Percentiles rank a stretch among this genome's conserved stretches.
Conservation (phyloP, 2,888 invertebrate species). For the Amblyjoppa fuscipennis region DNA sequence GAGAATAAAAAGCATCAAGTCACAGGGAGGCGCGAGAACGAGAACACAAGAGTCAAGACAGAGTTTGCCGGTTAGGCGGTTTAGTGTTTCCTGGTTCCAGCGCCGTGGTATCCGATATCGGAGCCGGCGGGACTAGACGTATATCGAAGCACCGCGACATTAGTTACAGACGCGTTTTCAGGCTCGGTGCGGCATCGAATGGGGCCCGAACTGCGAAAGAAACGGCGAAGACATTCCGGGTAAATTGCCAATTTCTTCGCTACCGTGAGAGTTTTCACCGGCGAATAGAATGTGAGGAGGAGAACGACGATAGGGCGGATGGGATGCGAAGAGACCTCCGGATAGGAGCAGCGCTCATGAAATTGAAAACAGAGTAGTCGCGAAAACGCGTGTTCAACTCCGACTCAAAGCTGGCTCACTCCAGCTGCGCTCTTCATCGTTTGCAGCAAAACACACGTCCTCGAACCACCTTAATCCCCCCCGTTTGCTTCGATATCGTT, state of each 20-base stretch:
- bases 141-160: conserved; percentile 61
- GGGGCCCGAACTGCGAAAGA: conserved; percentile 35
- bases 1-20: neutral
- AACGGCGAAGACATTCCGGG: conserved; percentile 69
- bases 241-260: conserved; percentile 75
- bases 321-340: neutral
- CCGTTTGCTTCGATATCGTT: conserved; percentile 14
- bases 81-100: conserved; percentile 14
- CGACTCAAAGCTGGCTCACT: conserved; percentile 32
- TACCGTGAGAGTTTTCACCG: conserved; percentile 59
- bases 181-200: neutral
- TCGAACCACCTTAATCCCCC: neutral
- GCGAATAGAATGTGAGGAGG: conserved; percentile 23
- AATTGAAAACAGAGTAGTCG: conserved; percentile 70
- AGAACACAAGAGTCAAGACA: neutral
- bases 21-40: neutral
- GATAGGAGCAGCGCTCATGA: conserved; percentile 54
- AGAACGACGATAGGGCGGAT: conserved; percentile 3
- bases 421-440: conserved; percentile 34
- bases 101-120: conserved; percentile 39
- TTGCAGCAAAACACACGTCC: conserved; percentile 16
- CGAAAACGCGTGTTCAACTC: conserved; percentile 43
- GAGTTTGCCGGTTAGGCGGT: conserved; percentile 14
- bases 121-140: conserved; percentile 4
- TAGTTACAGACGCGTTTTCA: conserved; percentile 69